Conservation (phyloP, 2,888 invertebrate species). For the Steinernema carpocapsae region DNA sequence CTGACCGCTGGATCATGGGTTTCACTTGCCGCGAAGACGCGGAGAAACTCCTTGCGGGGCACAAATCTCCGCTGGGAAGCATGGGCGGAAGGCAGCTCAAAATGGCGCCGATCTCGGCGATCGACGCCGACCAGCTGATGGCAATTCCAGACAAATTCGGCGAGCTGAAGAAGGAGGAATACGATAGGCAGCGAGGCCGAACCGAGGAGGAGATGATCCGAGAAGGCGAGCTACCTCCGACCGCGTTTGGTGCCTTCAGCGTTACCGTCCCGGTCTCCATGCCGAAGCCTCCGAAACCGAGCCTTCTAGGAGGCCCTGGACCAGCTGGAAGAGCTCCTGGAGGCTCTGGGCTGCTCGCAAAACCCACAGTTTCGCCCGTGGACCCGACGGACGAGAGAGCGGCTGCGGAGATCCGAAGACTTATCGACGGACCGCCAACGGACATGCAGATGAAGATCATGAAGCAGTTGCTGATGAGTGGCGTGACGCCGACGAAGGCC, state of each 20-base stretch:
- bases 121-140: background rate
- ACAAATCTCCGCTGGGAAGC: background rate
- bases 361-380: background rate
- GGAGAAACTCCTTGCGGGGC: background rate
- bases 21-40: constrained; percentile 49
- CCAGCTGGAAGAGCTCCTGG: background rate
- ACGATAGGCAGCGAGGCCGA: background rate
- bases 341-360: background rate
- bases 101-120: background rate
- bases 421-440: constrained; percentile 13
- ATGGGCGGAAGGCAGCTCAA: constrained; percentile 1
- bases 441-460: constrained; percentile 15
- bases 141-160: constrained; percentile 8
- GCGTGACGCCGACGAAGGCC: constrained; percentile 5
- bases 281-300: background rate
- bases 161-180: constrained; percentile 5
- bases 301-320: background rate
- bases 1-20: constrained; percentile 63
- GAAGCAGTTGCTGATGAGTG: constrained; percentile 20
- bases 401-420: background rate
- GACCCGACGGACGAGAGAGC: constrained; percentile 9
- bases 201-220: constrained; percentile 20
- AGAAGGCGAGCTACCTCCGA: constrained; percentile 13
- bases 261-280: background rate
- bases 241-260: constrained; percentile 15